Percentiles rank a stretch among this genome's conserved stretches.
Evolutionary conservation across 2,797 vertebrate genomes (phyloP).

Genomic region (Ciconia nigra): DNA sequence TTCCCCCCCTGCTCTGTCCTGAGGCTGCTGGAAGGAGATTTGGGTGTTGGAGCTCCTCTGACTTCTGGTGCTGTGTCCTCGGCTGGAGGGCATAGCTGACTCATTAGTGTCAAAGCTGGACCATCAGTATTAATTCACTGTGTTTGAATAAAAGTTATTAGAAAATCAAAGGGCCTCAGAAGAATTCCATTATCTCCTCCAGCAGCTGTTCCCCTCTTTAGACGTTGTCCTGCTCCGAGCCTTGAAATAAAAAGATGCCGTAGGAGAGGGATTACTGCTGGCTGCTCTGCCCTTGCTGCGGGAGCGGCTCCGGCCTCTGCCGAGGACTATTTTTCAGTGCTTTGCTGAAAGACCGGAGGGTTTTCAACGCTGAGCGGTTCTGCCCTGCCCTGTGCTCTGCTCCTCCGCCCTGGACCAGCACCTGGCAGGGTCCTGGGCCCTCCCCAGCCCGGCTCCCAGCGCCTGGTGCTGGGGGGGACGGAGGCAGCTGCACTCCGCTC

Average conservation of each 20-base stretch:
- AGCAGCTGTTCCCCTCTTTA: not conserved
- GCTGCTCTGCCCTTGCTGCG: not conserved
- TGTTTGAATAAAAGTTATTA: not conserved
- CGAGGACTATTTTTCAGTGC: not conserved
- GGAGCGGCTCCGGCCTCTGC: not conserved
- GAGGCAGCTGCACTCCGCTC: accelerated
- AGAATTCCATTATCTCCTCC: conserved; percentile 5
- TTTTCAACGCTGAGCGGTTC: not conserved
- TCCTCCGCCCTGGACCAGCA: not conserved
- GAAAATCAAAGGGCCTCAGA: conserved; percentile 38
- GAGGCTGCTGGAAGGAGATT: not conserved
- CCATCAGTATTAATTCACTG: not conserved
- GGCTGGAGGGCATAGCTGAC: not conserved
- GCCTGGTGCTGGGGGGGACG: not conserved
- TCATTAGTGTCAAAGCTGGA: not conserved
- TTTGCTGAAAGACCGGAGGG: not conserved
- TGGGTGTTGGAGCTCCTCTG: not conserved
- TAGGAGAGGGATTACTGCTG: not conserved
- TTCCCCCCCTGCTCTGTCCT: not conserved
- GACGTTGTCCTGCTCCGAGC: not conserved
- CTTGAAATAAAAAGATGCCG: not conserved
- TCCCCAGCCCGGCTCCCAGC: not conserved
- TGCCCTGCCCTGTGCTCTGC: too few species aligned
- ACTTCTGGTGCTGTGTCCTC: not conserved
- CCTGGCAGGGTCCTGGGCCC: not conserved